Base-by-base conservation (phyloP, 2,888 invertebrate genomes). In the Amiota communis region DNA sequence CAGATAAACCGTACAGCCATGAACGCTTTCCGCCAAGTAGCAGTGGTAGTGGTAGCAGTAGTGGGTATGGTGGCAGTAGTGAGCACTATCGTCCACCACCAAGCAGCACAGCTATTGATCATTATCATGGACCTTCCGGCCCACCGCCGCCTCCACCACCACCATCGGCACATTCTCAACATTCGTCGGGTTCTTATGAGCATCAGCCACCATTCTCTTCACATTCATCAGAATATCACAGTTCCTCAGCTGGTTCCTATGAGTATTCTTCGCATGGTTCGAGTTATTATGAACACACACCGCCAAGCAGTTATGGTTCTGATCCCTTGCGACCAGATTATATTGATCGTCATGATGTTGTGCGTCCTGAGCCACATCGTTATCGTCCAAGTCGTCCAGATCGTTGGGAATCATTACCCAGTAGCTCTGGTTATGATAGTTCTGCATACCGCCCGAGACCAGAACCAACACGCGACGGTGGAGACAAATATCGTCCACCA, bases 361-460 rank as follows among this genome's bases (percentile, higher is more conserved):
- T 76, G 4, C 83, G 84, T 67, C 76, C 82, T 0, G 87, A 86
- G 9, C 76, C 76, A 0, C 78, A 83, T 4, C 79, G 81, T 4
- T 87, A 87, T 23, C 77, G 85, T 8, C 87, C 88, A 6, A 65
- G 46, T 9, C 79, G 83, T 17, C 84, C 81, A 17, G 86, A 86
- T 70, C 85, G 88, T 48, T 89, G 89, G 88, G 88, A 90, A 74
- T 79, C 86, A 8, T 71, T 88, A 69, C 89, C 89, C 9, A 88
- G 88, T 75, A 87, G 88, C 67, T 88, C 89, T 0, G 87, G 88
- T n/a, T 87, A 87, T 51, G 88, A 86, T 23, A 79, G 83, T 51
- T 78, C 81, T 8, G 75, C 71, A 1, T 87, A 87, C 56, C 78
- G 81, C 0, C 84, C 87, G 1, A 70, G 78, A 10, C 80, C 85